Evolutionary conservation across 2,888 invertebrate species (phyloP).

Genomic region (Leucoptera coffeella): DNA sequence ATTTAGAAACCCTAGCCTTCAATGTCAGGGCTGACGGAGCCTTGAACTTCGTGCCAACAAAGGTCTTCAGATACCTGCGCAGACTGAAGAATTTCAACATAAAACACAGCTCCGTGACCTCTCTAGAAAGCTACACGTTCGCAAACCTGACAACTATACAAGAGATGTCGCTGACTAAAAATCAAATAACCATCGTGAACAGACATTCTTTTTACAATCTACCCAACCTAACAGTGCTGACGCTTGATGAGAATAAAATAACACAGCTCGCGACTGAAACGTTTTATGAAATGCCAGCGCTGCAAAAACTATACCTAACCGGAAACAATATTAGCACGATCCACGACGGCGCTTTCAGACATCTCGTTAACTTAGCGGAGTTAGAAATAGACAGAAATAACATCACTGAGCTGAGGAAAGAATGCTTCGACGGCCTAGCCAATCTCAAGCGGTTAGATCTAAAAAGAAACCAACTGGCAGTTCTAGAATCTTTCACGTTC

Average conservation of each 20-base stretch:
- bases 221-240: constrained; percentile 60
- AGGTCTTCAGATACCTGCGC: constrained; percentile 59
- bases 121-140: constrained; percentile 66
- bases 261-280: constrained; percentile 67
- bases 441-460: constrained; percentile 68
- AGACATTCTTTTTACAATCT: constrained; percentile 69
- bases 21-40: constrained; percentile 64
- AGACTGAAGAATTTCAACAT: constrained; percentile 63
- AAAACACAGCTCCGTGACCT: constrained; percentile 65
- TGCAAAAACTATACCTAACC: constrained; percentile 73
- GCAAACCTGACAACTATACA: constrained; percentile 65
- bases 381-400: constrained; percentile 76
- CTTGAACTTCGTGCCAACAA: constrained; percentile 67
- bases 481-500: constrained; percentile 73
- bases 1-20: constrained; percentile 63
- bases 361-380: constrained; percentile 66
- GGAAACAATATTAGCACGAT: constrained; percentile 79
- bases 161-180: constrained; percentile 64
- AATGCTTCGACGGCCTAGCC: constrained; percentile 70
- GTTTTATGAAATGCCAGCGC: constrained; percentile 65
- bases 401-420: constrained; percentile 66
- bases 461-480: constrained; percentile 65
- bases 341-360: constrained; percentile 78
- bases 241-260: constrained; percentile 70
- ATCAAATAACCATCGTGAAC: constrained; percentile 60